Conservation (phyloP, 2,888 invertebrate species). For the Aphodius sticticus region DNA sequence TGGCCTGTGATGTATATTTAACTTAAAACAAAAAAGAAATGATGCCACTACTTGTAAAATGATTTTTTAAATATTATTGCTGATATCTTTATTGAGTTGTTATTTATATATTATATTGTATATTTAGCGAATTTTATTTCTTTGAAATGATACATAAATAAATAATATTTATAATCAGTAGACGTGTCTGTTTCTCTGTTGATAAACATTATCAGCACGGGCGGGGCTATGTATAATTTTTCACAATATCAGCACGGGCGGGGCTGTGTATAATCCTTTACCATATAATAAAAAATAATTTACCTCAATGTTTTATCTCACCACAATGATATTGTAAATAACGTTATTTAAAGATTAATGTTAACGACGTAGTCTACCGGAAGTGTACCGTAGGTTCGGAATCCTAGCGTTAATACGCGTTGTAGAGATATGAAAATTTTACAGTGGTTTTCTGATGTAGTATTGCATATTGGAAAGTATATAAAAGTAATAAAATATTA, state of each 20-base stretch:
- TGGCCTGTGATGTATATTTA: background rate
- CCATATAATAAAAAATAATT: conserved; percentile 9
- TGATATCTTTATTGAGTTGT: background rate
- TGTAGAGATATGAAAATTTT: too few species aligned
- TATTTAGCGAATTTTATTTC: background rate
- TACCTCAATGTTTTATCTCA: too few species aligned
- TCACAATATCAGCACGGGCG: background rate
- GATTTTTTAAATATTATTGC: background rate
- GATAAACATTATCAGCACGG: too few species aligned
- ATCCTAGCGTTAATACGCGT: too few species aligned
- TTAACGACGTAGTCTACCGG: too few species aligned
- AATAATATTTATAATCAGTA: background rate
- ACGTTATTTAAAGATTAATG: too few species aligned
- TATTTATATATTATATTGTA: background rate
- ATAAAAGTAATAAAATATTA: too few species aligned
- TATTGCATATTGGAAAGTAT: too few species aligned
- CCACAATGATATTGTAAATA: too few species aligned
- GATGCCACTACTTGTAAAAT: background rate
- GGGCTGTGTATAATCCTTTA: background rate
- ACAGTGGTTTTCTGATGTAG: too few species aligned
- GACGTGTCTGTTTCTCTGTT: background rate
- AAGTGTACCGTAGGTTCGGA: too few species aligned
- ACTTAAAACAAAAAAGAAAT: background rate
- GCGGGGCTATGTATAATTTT: background rate
- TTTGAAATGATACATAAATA: background rate